Conservation (phyloP, 2,888 invertebrate genomes). For the Helleia helle region DNA sequence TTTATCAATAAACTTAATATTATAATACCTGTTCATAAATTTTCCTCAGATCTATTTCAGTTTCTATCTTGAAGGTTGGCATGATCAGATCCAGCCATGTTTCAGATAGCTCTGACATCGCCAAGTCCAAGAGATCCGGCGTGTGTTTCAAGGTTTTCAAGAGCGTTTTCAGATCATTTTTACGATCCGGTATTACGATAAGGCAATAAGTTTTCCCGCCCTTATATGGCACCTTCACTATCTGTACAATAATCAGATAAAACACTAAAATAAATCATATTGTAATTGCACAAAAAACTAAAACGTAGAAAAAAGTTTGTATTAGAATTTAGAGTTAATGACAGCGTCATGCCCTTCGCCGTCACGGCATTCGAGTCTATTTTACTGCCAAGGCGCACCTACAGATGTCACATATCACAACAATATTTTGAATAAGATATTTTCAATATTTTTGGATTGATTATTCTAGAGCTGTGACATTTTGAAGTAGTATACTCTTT, state of each 20-base stretch:
- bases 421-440: too few species aligned
- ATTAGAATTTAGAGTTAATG: too few species aligned
- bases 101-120: background rate
- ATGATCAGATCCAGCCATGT: background rate
- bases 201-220: background rate
- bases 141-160: background rate
- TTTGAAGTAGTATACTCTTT: too few species aligned
- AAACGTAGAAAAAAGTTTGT: too few species aligned
- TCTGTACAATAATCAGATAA: background rate
- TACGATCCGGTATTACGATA: background rate
- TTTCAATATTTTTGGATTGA: too few species aligned
- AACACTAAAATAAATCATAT: too few species aligned
- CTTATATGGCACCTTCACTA: background rate
- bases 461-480: too few species aligned
- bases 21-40: background rate
- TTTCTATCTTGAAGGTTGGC: background rate
- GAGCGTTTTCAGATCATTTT: background rate
- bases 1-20: background rate
- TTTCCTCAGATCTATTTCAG: background rate
- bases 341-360: too few species aligned
- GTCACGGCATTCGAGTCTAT: too few species aligned
- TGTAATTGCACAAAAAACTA: too few species aligned
- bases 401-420: too few species aligned
- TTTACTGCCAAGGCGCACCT: too few species aligned
- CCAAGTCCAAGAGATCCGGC: background rate